These are phyloP conservation scores for Bagarius yarrelli DNA, from an alignment of 2,113 vertebrate genomes.

Conservation along the genomic window DNA sequence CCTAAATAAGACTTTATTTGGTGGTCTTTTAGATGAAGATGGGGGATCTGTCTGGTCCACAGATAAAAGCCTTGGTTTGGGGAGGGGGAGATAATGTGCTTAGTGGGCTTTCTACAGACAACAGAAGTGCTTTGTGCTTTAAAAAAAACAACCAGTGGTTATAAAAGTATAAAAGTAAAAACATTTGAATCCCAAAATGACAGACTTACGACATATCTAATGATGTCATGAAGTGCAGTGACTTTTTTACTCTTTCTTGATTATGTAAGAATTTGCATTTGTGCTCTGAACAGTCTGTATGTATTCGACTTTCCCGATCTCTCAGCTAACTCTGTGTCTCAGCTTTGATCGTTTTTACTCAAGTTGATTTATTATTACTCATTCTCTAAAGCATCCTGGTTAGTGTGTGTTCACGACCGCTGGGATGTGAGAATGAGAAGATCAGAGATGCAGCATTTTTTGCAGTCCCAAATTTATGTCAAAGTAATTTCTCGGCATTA, in stretches of 20 bases:
- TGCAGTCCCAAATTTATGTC: slow-evolving; percentile 36
- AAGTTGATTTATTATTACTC: background rate
- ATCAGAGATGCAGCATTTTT: slow-evolving; percentile 24
- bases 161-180: background rate
- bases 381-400: background rate
- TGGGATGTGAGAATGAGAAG: background rate
- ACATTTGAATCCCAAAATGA: background rate
- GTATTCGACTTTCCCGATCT: background rate
- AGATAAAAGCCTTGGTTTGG: slow-evolving; percentile 20
- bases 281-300: background rate
- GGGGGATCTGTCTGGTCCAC: slow-evolving; percentile 15
- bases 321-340: background rate
- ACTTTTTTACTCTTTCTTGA: too few relatives aligned
- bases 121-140: background rate
- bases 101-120: slow-evolving; percentile 19
- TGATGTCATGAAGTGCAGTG: too few relatives aligned
- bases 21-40: slow-evolving; percentile 19
- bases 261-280: background rate
- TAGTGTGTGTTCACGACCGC: background rate
- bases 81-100: slow-evolving; percentile 26
- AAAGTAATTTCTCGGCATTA: slow-evolving; percentile 39
- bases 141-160: too few relatives aligned
- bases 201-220: too few relatives aligned
- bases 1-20: slow-evolving; percentile 30
- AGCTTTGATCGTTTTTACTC: slow-evolving; percentile 13